These are phyloP conservation scores for Leptinotarsa defecta DNA, from an alignment of 1,140 invertebrate genomes.

Conservation along the genomic window DNA sequence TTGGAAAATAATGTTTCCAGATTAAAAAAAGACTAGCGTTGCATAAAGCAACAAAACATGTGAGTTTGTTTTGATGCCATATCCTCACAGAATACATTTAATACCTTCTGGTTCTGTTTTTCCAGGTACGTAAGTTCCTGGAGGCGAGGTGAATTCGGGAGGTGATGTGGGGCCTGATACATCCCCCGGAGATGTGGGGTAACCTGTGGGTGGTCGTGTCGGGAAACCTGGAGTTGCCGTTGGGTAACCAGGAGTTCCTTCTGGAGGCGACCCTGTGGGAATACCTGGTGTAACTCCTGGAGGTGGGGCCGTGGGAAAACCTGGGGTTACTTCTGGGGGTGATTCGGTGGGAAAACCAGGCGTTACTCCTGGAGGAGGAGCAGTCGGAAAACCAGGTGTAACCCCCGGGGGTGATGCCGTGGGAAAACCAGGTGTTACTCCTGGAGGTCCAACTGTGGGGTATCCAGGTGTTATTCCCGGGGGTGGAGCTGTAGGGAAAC, in stretches of 20 bases:
- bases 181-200: slow-evolving; percentile 1
- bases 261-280: slow-evolving; percentile 22
- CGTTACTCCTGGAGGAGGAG: slow-evolving; percentile 12
- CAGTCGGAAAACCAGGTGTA: slow-evolving; percentile 14
- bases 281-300: slow-evolving; percentile 25
- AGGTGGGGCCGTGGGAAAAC: slow-evolving; percentile 37
- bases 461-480: neutral
- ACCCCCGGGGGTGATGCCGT: slow-evolving; percentile 17
- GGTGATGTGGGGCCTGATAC: too few relatives aligned
- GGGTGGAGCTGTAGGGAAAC: slow-evolving; percentile 13
- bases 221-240: slow-evolving; percentile 4
- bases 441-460: neutral
- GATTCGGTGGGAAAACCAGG: slow-evolving; percentile 15
- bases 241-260: neutral
- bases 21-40: too few relatives aligned
- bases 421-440: slow-evolving; percentile 6
- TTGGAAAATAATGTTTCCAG: too few relatives aligned
- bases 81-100: slow-evolving; percentile 12
- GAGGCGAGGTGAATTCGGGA: slow-evolving; percentile 29
- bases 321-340: slow-evolving; percentile 22
- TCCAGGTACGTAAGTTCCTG: slow-evolving; percentile 36
- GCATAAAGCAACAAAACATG: too few relatives aligned
- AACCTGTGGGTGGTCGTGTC: slow-evolving; percentile 9
- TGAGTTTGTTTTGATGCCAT: too few relatives aligned
- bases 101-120: slow-evolving; percentile 34